phyloP scores from a whole-genome alignment of 2,113 vertebrate genomes.

The Donacobius atricapilla region DNA sequence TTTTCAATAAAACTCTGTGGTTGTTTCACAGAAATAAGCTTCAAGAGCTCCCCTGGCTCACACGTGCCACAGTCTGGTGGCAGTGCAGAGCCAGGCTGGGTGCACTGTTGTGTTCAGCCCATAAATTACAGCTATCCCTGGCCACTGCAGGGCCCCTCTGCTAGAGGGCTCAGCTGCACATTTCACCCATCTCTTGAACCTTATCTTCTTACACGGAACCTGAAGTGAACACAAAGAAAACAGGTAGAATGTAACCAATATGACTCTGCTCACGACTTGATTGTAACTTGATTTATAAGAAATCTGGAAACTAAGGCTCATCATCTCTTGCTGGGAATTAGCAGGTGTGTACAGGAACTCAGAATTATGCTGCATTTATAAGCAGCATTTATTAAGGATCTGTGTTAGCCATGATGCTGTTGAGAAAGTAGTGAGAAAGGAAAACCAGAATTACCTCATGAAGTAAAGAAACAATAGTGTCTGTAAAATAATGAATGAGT shows the following conservation, averaged over 20 bases:
- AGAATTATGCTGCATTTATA: background rate
- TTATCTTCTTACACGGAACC: background rate
- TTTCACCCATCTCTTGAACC: background rate
- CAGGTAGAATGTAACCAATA: background rate
- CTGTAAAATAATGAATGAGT: background rate
- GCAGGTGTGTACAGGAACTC: background rate
- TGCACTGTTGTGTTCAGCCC: rapidly evolving
- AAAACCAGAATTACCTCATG: background rate
- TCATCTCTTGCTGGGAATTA: background rate
- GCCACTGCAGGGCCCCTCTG: background rate
- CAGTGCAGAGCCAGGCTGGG: background rate
- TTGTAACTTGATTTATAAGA: background rate
- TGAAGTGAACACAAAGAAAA: background rate
- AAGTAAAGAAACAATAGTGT: background rate
- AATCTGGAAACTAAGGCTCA: background rate
- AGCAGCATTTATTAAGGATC: background rate
- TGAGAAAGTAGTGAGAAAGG: background rate
- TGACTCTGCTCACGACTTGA: background rate
- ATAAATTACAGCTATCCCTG: background rate
- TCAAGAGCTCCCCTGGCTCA: background rate
- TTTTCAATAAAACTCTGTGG: background rate
- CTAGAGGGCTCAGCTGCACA: background rate
- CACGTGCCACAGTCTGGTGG: background rate
- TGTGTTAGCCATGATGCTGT: background rate
- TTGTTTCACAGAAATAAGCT: background rate